These are phyloP conservation scores for Lamellibrachia luymesi DNA, from an alignment of 1,140 invertebrate species.

Conservation along the genomic window DNA sequence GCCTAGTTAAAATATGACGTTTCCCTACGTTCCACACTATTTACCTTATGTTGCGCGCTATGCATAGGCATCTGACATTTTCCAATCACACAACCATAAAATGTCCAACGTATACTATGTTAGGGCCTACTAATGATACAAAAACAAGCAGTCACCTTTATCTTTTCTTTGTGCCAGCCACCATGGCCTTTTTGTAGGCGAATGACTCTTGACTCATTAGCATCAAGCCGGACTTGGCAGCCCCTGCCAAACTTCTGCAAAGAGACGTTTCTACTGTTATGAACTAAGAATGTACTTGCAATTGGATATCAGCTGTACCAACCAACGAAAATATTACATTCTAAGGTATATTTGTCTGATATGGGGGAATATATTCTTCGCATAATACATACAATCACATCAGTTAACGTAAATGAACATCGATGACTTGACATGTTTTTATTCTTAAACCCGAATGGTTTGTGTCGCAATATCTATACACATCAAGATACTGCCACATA, in stretches of 20 bases:
- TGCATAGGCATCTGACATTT: too few relatives aligned
- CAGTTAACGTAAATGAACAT: neutral
- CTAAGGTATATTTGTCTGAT: too few relatives aligned
- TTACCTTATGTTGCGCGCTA: too few relatives aligned
- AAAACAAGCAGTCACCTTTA: neutral
- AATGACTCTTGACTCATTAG: neutral
- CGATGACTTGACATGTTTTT: neutral
- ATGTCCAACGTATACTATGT: too few relatives aligned
- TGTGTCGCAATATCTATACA: too few relatives aligned
- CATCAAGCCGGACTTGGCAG: neutral
- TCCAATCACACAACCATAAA: too few relatives aligned
- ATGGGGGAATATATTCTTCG: too few relatives aligned
- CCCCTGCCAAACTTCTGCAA: neutral
- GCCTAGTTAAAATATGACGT: too few relatives aligned
- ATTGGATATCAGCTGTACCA: neutral
- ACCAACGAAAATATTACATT: neutral
- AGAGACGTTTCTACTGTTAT: neutral
- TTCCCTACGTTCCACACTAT: too few relatives aligned
- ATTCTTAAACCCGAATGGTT: too few relatives aligned
- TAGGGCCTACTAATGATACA: neutral
- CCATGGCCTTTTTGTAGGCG: neutral
- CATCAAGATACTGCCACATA: too few relatives aligned
- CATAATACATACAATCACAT: too few relatives aligned
- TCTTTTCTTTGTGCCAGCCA: neutral
- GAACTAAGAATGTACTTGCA: neutral